Base-by-base conservation (phyloP, 2,888 invertebrate species). In the Apamea monoglypha region DNA sequence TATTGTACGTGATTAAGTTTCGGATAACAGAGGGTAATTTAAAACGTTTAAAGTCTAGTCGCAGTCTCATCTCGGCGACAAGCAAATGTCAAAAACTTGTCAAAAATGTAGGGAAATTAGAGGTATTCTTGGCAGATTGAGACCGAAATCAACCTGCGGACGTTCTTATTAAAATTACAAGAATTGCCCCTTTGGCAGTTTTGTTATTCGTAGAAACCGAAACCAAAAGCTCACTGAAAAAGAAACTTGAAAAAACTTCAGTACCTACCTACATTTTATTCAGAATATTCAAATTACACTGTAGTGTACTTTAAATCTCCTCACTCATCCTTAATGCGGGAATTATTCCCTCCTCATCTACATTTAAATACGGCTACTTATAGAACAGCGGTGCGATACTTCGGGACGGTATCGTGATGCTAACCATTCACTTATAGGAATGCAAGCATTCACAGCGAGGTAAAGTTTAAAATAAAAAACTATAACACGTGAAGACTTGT, bases 381-480 rank as follows among this genome's bases (percentile, higher is more conserved):
- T 84, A 88, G 80, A 72, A 88, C 75, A 84, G 63, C 81, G 80
- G 87, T 88, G 82, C 83, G 80, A 82, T 86, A 85, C 87, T 86
- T 84, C 78, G 72, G 64, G 32, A 53, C 67, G 82, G 78, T 80
- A 90, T 79, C 86, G 76, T 85, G 85, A 87, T 80, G 78, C 86
- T 86, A 85, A 86, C 85, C 83, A 82, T 85, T 85, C 84, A 84
- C 81, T 86, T 88, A 80, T 77, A 87, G 87, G 88, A 86, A 90
- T 82, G 90, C 84, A 84, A 88, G 84, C 81, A 87, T 88, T 88
- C 88, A 84, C 83, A 81, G 78, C 84, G 53, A 83, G 79, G 86
- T 89, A 87, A 87, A 89, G 75, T 80, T 81, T 85, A 81, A 86
- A 91, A 88, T 85, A 90, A 90, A 92, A 91, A 90, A 90, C 63